Evolutionary conservation across 2,888 invertebrate species (phyloP).

Genomic region (Euzetes globulus): DNA sequence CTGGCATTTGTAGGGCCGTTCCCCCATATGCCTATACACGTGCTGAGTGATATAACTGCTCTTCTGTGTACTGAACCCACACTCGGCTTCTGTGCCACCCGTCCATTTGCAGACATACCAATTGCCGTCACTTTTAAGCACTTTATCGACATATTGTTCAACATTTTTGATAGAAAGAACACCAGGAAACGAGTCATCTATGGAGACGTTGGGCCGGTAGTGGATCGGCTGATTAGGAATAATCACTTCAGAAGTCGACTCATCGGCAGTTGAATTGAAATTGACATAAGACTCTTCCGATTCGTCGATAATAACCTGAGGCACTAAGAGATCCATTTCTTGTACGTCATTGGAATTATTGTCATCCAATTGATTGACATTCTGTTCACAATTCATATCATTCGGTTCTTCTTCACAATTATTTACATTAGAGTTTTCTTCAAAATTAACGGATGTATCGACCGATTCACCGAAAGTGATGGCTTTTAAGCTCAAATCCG

Average conservation of each 20-base stretch:
- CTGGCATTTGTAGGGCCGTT: background rate
- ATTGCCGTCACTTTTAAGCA: background rate
- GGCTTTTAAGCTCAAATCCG: background rate
- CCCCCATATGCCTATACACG: constrained; percentile 1
- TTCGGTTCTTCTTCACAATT: background rate
- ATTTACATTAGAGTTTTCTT: no score
- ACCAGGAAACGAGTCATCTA: background rate
- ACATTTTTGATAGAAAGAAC: constrained; percentile 19
- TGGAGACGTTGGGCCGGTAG: no score
- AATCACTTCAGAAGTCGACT: background rate
- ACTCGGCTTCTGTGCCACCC: background rate
- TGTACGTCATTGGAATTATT: background rate
- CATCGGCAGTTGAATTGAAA: background rate
- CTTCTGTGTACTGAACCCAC: background rate
- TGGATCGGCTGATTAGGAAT: no score
- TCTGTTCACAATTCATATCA: background rate
- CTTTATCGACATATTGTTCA: constrained; percentile 4
- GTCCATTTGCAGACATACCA: constrained; percentile 6
- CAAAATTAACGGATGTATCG: background rate
- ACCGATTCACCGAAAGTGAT: background rate
- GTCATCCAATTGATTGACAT: background rate
- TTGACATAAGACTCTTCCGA: background rate
- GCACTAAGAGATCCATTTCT: constrained; percentile 21
- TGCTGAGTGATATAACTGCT: constrained; percentile 10
- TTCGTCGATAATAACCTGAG: constrained; percentile 16